Evolutionary conservation across 2,113 vertebrate genomes (phyloP), one percentile per base, ranked within the genome.

Genomic region (Coryphaenoides rupestris): DNA sequence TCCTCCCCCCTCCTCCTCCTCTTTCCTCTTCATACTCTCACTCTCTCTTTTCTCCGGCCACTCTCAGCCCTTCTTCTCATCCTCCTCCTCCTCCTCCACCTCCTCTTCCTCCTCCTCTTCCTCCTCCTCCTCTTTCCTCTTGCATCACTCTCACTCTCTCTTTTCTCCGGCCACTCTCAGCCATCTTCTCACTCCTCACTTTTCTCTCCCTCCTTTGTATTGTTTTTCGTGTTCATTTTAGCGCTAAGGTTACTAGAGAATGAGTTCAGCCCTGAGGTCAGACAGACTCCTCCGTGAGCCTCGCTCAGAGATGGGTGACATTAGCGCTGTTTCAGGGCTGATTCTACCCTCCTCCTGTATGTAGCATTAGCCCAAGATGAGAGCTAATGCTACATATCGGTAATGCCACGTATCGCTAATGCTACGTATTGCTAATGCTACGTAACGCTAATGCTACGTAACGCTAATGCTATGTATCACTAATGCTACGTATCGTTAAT

Each of bases 121-220:
- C 57, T 24, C 50, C 6, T 13, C 19, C 17, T 14, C 24, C 40
- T 5, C 16, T 13, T 6, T n/a, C 4, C 19, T 55, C 23, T 49
- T 19, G 21, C 71, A 23, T 46, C 70, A 4, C 22, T 50, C 15
- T 24, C n/a, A n/a, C n/a, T n/a, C n/a, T n/a, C 19, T 24, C 21
- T 17, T 19, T 28, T 23, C 7, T 3, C 13, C n/a, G 19, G n/a
- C 21, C 26, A 10, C 28, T 33, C 28, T 33, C 28, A 10, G 33
- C 33, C 33, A 9, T 12, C 33, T 40, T 40, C 7, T 6, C 47
- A 6, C 47, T n/a, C 47, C 47, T n/a, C 47, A 3, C 47, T 50
- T 16, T n/a, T 17, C 15, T 17, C 47, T 3, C 13, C 16, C 17
- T n/a, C n/a, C 6, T 50, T 17, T 50, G 9, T 50, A n/a, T 50